These are phyloP conservation scores for Lamproptera curius DNA, from an alignment of 2,888 invertebrate species.

Conservation along the genomic window DNA sequence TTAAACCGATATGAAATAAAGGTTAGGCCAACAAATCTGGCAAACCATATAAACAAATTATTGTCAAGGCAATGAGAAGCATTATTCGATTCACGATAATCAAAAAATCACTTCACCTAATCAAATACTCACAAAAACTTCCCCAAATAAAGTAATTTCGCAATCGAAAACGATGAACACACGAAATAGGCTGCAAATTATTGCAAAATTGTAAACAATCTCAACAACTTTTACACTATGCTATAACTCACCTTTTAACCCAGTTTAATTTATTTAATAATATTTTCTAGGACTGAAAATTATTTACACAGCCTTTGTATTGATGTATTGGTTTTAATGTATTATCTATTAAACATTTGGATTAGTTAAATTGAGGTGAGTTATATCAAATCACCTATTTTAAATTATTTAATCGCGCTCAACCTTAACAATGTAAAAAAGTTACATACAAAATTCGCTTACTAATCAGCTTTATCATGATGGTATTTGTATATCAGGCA, in stretches of 20 bases:
- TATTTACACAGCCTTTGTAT: too few relatives aligned
- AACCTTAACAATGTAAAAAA: conserved; percentile 6
- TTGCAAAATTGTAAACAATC: conserved; percentile 4
- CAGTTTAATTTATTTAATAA: too few relatives aligned
- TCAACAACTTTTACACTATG: not conserved
- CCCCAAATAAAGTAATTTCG: conserved; percentile 2
- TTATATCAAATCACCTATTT: too few relatives aligned
- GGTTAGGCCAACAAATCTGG: conserved; percentile 25
- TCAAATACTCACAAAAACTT: conserved; percentile 4
- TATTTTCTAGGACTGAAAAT: too few relatives aligned
- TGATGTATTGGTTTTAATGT: too few relatives aligned
- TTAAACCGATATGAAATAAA: conserved; percentile 11
- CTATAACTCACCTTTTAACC: conserved; percentile 4
- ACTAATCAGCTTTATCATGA: conserved; percentile 4
- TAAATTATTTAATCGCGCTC: too few relatives aligned
- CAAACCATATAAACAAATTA: conserved; percentile 38
- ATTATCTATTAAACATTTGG: too few relatives aligned
- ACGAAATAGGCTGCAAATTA: conserved; percentile 6
- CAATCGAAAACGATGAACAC: conserved; percentile 15
- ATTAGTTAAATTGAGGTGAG: too few relatives aligned
- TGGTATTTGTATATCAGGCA: conserved; percentile 16
- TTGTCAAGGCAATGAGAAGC: conserved; percentile 43
- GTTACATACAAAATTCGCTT: not conserved
- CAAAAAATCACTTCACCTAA: conserved; percentile 4
- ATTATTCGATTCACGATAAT: conserved; percentile 20